A percentile compares a stretch with the other conserved stretches of the same genome.
Conservation (phyloP, 1,140 invertebrate species). For the Hesperophylax magnus region DNA sequence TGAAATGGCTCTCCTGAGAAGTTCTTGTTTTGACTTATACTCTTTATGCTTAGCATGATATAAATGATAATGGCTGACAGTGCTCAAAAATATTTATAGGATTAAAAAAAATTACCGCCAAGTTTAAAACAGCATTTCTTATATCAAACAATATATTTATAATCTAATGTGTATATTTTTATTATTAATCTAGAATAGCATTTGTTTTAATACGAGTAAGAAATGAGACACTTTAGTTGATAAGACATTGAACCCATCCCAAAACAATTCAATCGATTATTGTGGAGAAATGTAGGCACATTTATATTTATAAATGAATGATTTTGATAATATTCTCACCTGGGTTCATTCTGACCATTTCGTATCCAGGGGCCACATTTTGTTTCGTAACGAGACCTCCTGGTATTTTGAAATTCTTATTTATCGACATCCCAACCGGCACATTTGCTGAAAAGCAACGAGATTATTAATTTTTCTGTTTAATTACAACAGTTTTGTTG, state of each 20-base stretch:
- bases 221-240: background rate
- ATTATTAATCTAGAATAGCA: background rate
- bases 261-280: background rate
- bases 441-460: slow-evolving; percentile 29
- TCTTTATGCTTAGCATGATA: too few species aligned
- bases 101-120: too few species aligned
- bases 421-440: slow-evolving; percentile 35
- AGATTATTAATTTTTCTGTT: too few species aligned
- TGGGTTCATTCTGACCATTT: slow-evolving; percentile 60
- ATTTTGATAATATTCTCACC: slow-evolving; percentile 39
- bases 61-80: too few species aligned
- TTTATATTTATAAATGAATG: too few species aligned
- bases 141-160: background rate
- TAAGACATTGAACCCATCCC: background rate
- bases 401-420: slow-evolving; percentile 64
- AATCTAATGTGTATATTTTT: background rate
- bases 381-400: slow-evolving; percentile 71
- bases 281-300: background rate
- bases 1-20: too few species aligned
- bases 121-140: background rate
- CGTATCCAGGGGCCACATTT: slow-evolving; percentile 65
- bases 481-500: too few species aligned
- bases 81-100: too few species aligned
- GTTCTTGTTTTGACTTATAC: too few species aligned
- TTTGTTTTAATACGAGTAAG: background rate